Evolutionary conservation across 2,888 invertebrate genomes (phyloP).

Genomic region (Hipparchia semele): DNA sequence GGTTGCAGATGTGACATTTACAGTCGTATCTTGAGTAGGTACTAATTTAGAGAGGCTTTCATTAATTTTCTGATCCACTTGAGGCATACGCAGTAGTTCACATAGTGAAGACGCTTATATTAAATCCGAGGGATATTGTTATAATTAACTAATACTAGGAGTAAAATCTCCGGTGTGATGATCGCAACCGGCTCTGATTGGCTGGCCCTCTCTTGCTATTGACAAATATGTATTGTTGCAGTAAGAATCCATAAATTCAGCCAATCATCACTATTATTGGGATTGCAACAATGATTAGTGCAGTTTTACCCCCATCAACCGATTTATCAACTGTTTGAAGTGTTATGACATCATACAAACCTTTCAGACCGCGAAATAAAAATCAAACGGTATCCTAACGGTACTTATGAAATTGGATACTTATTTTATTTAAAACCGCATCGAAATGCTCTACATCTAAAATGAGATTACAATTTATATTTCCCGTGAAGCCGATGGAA

Average conservation of each 20-base stretch:
- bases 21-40: neutral
- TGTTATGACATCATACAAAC: neutral
- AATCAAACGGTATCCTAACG: neutral
- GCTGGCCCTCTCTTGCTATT: too few relatives aligned
- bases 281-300: too few relatives aligned
- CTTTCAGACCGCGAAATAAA: constrained; percentile 1
- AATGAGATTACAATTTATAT: constrained; percentile 14
- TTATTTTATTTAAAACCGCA: constrained; percentile 9
- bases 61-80: neutral
- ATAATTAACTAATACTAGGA: too few relatives aligned
- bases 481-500: constrained; percentile 8
- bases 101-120: neutral
- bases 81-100: neutral
- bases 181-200: too few relatives aligned
- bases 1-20: constrained; percentile 7
- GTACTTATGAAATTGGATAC: neutral
- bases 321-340: neutral
- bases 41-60: neutral
- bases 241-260: too few relatives aligned
- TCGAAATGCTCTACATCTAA: neutral
- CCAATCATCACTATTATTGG: too few relatives aligned
- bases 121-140: too few relatives aligned
- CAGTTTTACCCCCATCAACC: too few relatives aligned
- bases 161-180: too few relatives aligned
- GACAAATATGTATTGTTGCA: too few relatives aligned